A percentile compares a stretch with the other conserved stretches of the same genome.
Evolutionary conservation across 2,888 invertebrate species (phyloP).

Genomic region (Embidobia sp.): DNA sequence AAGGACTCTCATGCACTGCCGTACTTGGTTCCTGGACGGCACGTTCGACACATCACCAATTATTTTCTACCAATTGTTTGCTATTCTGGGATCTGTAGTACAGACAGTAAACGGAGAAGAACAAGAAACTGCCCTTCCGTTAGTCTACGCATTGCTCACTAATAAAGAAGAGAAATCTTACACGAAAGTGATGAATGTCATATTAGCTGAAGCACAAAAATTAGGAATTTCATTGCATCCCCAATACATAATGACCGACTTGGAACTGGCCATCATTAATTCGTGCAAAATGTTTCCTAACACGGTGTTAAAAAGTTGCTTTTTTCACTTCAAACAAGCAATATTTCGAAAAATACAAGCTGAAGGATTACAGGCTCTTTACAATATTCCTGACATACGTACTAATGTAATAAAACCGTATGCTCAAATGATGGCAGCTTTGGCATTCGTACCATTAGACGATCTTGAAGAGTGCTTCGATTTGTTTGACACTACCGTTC

Average conservation of each 20-base stretch:
- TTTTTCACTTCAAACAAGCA: background rate
- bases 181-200: conserved; percentile 5
- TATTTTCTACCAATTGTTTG: conserved; percentile 25
- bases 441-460: background rate
- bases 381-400: background rate
- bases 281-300: background rate
- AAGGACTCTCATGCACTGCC: background rate
- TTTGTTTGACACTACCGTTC: background rate
- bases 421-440: background rate
- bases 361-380: background rate
- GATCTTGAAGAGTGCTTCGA: background rate
- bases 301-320: background rate
- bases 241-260: background rate
- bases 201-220: background rate
- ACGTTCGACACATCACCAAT: conserved; percentile 17
- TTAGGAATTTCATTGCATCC: background rate
- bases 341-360: background rate
- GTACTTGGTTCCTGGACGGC: background rate
- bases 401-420: background rate
- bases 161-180: conserved; percentile 14
- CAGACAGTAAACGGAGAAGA: background rate
- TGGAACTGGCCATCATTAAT: background rate
- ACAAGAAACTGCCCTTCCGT: conserved; percentile 19
- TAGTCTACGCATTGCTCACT: conserved; percentile 21
- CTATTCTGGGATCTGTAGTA: conserved; percentile 14